These are phyloP conservation scores for Platorchestia sp. DNA, from an alignment of 1,140 invertebrate genomes.

Conservation along the genomic window DNA sequence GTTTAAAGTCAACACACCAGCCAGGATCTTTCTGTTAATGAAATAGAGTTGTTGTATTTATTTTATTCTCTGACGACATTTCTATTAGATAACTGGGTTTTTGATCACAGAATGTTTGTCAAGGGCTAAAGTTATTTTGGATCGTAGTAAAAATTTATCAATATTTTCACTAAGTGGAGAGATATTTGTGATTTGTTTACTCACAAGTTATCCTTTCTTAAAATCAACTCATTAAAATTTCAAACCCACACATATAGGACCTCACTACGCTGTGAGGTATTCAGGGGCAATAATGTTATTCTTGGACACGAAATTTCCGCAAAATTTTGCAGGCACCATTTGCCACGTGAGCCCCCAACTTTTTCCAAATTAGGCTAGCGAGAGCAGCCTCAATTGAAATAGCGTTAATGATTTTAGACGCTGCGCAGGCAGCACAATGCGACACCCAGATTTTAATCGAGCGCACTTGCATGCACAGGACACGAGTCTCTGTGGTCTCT, in stretches of 20 bases:
- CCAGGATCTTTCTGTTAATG: no score
- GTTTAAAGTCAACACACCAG: neutral
- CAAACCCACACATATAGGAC: neutral
- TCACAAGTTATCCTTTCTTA: neutral
- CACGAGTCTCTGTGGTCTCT: slow-evolving; percentile 45
- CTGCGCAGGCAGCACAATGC: slow-evolving; percentile 21
- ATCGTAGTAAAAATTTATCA: neutral
- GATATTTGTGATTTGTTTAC: neutral
- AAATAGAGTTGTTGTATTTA: neutral
- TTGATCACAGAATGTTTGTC: neutral
- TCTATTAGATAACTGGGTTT: neutral
- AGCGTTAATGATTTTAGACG: neutral
- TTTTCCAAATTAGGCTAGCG: neutral
- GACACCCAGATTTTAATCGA: slow-evolving; percentile 44
- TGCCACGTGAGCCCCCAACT: neutral
- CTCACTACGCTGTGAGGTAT: neutral
- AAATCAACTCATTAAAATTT: neutral
- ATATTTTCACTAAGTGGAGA: neutral
- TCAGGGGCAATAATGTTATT: neutral
- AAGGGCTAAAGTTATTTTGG: neutral
- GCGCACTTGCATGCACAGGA: slow-evolving; percentile 20
- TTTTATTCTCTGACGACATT: neutral
- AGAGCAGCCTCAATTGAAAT: neutral
- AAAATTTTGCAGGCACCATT: neutral
- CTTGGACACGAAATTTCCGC: neutral